Percentiles rank a stretch among this genome's conserved stretches.
These are phyloP conservation scores for Cybosia mesomella DNA, from an alignment of 2,888 invertebrate genomes.

Conservation along the genomic window DNA sequence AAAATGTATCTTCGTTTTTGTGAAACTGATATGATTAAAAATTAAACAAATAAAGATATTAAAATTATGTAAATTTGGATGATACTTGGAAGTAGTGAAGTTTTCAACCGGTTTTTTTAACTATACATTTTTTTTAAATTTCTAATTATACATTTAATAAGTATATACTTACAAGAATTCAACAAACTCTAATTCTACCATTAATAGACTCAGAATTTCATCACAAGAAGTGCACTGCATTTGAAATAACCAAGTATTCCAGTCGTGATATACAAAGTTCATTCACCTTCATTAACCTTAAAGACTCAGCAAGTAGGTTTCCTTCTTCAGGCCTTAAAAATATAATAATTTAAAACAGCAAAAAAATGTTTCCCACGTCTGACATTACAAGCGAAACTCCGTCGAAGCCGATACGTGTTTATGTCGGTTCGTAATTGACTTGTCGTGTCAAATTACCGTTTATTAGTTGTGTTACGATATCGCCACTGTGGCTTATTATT, in stretches of 20 bases:
- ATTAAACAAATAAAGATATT: background rate
- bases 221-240: background rate
- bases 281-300: background rate
- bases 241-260: background rate
- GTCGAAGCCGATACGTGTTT: slow-evolving; percentile 76
- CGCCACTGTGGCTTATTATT: slow-evolving; percentile 74
- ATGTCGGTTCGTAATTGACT: slow-evolving; percentile 83
- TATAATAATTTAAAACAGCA: slow-evolving; percentile 13
- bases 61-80: background rate
- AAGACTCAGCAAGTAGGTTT: background rate
- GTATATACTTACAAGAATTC: background rate
- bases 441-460: slow-evolving; percentile 85
- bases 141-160: too few relatives aligned
- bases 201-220: background rate
- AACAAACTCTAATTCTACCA: background rate
- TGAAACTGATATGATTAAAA: background rate
- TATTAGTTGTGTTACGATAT: slow-evolving; percentile 83
- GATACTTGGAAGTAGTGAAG: background rate
- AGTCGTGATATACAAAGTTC: background rate
- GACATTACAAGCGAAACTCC: slow-evolving; percentile 73
- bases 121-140: too few relatives aligned
- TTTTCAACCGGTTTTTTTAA: too few relatives aligned
- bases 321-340: slow-evolving; percentile 6
- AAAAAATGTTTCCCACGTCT: slow-evolving; percentile 70
- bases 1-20: background rate